Conservation (phyloP, 37 sponge, comb jelly and placozoan species). For the Oopsacas minuta region DNA sequence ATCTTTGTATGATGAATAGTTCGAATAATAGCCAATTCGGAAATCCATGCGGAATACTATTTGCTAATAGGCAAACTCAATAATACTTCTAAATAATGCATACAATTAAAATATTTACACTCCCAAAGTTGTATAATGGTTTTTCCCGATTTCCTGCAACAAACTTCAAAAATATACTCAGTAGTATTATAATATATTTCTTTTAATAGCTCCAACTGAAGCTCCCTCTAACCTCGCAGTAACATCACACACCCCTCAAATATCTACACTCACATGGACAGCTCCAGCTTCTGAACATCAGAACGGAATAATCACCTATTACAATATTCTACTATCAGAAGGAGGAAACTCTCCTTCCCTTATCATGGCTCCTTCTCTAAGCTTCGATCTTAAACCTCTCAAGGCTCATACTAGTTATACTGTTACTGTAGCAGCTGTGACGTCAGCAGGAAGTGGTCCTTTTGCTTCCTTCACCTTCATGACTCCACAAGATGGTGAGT, state of each 20-base stretch:
- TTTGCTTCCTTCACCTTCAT: not conserved
- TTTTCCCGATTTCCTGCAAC: no score
- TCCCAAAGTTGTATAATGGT: no score
- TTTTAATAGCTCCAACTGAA: not conserved
- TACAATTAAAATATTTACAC: no score
- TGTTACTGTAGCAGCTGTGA: not conserved
- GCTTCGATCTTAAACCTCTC: not conserved
- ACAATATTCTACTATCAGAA: not conserved
- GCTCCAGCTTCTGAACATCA: not conserved
- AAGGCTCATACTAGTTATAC: not conserved
- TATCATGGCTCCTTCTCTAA: not conserved
- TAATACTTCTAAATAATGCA: no score
- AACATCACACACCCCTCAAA: not conserved
- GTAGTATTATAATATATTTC: no score
- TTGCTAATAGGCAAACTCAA: no score
- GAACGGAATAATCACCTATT: not conserved
- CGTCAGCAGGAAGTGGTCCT: not conserved
- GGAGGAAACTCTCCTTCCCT: not conserved
- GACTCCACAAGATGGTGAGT: not conserved
- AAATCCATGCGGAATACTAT: no score
- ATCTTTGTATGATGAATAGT: not conserved
- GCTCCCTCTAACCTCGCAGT: not conserved
- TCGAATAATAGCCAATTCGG: no score
- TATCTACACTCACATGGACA: not conserved
- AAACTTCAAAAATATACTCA: not conserved